Evolutionary conservation across 2,113 vertebrate species (phyloP).

Genomic region (Scartelaos histophorus): DNA sequence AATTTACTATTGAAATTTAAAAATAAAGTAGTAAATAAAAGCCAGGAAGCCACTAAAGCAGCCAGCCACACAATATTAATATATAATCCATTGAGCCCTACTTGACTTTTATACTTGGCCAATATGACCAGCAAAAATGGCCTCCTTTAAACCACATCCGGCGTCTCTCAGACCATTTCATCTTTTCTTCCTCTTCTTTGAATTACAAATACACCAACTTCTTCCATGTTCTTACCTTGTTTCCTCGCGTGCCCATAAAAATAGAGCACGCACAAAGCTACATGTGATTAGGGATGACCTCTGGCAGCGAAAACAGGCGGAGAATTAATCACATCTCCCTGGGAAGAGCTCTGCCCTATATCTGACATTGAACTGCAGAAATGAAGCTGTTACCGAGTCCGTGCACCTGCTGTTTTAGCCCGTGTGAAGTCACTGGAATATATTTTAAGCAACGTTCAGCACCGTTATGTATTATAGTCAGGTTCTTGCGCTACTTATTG

Average conservation of each 20-base stretch:
- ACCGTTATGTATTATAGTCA: no score
- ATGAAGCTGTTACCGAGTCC: slow-evolving; percentile 3
- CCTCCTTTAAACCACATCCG: background rate
- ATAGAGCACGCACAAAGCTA: background rate
- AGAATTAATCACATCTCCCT: slow-evolving; percentile 27
- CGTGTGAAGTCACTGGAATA: slow-evolving; percentile 16
- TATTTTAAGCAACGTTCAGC: slow-evolving; percentile 29
- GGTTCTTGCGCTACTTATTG: no score
- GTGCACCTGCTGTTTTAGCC: background rate
- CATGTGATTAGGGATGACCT: slow-evolving; percentile 31
- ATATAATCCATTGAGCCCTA: no score
- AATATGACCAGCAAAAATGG: background rate
- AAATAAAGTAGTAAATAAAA: no score
- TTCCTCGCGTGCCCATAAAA: background rate
- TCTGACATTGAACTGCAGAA: slow-evolving; percentile 7
- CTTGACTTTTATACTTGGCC: background rate
- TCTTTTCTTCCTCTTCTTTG: background rate
- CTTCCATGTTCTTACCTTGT: background rate
- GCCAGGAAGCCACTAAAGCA: no score
- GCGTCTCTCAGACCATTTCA: background rate
- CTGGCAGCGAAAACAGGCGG: slow-evolving; percentile 22
- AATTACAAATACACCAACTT: background rate
- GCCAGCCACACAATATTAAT: no score
- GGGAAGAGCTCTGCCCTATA: slow-evolving; percentile 22
- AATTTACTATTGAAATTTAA: no score